These are phyloP conservation scores for Okapia johnstoni DNA, from an alignment of 2,113 vertebrate genomes.

Conservation along the genomic window DNA sequence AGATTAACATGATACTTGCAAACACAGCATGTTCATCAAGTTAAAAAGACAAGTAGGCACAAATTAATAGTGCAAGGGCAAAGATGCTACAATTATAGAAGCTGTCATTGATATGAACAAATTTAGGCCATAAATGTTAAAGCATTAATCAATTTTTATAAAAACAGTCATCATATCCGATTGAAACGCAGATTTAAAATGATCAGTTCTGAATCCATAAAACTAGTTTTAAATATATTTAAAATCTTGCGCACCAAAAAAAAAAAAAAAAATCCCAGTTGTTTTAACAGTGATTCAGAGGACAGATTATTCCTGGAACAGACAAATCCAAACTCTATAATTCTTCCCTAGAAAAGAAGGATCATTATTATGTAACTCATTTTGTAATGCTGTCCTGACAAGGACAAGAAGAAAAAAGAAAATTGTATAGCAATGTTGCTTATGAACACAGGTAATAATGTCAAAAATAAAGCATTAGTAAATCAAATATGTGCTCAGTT, in stretches of 20 bases:
- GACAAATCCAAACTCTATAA: not conserved
- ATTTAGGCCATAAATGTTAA: not conserved
- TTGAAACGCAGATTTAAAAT: not conserved
- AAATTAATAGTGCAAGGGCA: not conserved
- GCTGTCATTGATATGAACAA: not conserved
- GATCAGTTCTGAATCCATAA: not conserved
- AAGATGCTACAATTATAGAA: not conserved
- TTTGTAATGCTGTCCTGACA: not conserved
- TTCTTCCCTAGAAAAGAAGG: not conserved
- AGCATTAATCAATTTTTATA: not conserved
- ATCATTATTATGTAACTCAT: not conserved
- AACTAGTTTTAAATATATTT: not conserved
- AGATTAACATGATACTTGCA: not conserved
- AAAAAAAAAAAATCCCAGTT: not conserved
- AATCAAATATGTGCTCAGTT: not conserved
- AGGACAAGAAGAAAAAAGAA: not conserved
- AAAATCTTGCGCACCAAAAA: not conserved
- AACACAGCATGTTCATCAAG: not conserved
- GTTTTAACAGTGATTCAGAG: not conserved
- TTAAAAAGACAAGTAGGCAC: not conserved
- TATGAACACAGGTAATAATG: not conserved
- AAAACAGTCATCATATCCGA: not conserved
- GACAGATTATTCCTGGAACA: not conserved
- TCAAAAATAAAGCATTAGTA: not conserved
- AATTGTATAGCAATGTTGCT: not conserved